Base-by-base conservation (phyloP, 1,140 invertebrate genomes). In the Drosophila pseudoananassae region DNA sequence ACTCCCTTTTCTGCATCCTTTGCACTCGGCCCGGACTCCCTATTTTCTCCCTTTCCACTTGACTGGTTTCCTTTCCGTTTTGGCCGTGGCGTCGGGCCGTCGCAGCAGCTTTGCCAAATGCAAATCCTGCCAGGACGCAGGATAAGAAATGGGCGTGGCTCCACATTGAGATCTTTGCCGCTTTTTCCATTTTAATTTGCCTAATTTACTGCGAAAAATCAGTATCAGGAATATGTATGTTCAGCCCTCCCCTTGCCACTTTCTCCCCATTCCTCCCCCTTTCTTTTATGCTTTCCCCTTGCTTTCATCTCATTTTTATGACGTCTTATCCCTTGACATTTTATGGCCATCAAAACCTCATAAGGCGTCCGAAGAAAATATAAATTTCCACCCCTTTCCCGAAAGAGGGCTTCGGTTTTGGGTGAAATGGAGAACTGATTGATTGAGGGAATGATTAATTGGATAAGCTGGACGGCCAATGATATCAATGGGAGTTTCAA, bases 331-430 rank as follows among this genome's bases (percentile, higher is more conserved):
- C 74, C 53, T 59, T 53, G 63, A 51, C 58, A 60, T 49, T 82
- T 82, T 82, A 82, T 82, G 78, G 69, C 58, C 78, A 80, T 82
- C 68, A 82, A 77, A 82, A 64, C 81, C 78, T 43, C 68, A 81
- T 81, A 58, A 59, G 56, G 40, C 59, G 78, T 40, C 3, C 9
- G 12, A 23, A 31, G 17, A 38, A 63, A 63, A 45, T 6, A 27
- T 27, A 27, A 5, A 27, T 27, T 15, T 29, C 10, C 38, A 40
- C 12, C 36, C 1, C 10, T 36, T 10, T 10, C 2, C 7, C 23
- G 33, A 53, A 53, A 53, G 52, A 29, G 47, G 50, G 9, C 23
- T 31, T 14, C 1, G 3, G 10, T 23, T 43, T 43, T 43, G 40
- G 43, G 8, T 17, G 1, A 1, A 55, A 17, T 20, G 20, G 20